Evolutionary conservation across 2,888 invertebrate genomes (phyloP).

Genomic region (Macroteleia sp.): DNA sequence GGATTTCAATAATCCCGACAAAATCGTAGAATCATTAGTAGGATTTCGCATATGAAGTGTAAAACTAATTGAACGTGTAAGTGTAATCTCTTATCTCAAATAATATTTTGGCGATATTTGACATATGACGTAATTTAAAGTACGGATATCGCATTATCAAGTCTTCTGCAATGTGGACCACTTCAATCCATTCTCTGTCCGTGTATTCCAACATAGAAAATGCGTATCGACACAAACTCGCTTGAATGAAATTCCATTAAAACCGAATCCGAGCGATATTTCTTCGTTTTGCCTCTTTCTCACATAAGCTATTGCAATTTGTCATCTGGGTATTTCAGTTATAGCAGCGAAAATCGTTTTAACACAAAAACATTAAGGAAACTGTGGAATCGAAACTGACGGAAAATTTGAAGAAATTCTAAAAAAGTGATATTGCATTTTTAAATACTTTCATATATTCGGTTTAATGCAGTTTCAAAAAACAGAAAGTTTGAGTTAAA

Average conservation of each 20-base stretch:
- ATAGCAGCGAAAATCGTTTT: too few species aligned
- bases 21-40: conserved; percentile 73
- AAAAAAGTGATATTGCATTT: too few species aligned
- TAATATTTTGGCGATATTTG: conserved; percentile 75
- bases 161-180: conserved; percentile 11
- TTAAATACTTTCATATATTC: too few species aligned
- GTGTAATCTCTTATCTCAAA: conserved; percentile 80
- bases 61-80: conserved; percentile 83
- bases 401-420: too few species aligned
- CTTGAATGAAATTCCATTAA: conserved; percentile 55
- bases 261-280: conserved; percentile 43
- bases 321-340: conserved; percentile 43
- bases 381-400: too few species aligned
- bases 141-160: conserved; percentile 12
- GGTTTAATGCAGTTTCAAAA: too few species aligned
- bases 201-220: conserved; percentile 38
- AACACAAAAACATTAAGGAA: too few species aligned
- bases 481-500: too few species aligned
- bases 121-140: conserved; percentile 78
- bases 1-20: conserved; percentile 75
- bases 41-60: conserved; percentile 56
- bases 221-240: conserved; percentile 43
- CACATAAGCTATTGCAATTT: conserved; percentile 45
- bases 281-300: conserved; percentile 41
- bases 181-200: too few species aligned